A percentile compares a stretch with the other conserved stretches of the same genome.
Conservation (phyloP, 2,888 invertebrate genomes). For the Drosophila fulvimacula region DNA sequence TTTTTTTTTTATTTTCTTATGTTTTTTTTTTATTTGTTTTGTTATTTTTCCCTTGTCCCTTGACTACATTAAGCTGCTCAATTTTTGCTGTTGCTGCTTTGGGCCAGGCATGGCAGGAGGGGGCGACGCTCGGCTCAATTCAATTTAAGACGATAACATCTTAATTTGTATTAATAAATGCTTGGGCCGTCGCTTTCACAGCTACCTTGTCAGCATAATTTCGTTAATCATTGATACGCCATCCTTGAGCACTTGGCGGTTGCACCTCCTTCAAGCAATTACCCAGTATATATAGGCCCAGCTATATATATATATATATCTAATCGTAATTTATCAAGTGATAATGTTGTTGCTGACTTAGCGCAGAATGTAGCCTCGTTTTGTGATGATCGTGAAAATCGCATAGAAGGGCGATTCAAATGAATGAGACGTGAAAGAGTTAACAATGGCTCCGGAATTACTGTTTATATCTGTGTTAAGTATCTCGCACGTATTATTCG, state of each 20-base stretch:
- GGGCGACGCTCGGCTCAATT: slow-evolving; percentile 46
- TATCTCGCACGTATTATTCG: neutral
- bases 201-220: slow-evolving; percentile 58
- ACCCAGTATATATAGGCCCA: neutral
- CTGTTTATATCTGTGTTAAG: slow-evolving; percentile 8
- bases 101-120: neutral
- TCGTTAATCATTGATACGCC: slow-evolving; percentile 53
- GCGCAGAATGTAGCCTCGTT: neutral
- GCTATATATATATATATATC: neutral
- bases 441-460: neutral
- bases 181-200: slow-evolving; percentile 56
- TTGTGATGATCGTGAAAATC: slow-evolving; percentile 4
- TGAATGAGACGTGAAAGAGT: neutral
- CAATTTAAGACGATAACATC: slow-evolving; percentile 80
- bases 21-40: slow-evolving; percentile 29
- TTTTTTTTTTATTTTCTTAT: too few species aligned
- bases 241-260: slow-evolving; percentile 5
- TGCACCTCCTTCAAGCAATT: slow-evolving; percentile 24
- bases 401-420: neutral
- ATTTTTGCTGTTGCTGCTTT: slow-evolving; percentile 53
- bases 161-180: slow-evolving; percentile 82
- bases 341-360: neutral
- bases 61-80: slow-evolving; percentile 73
- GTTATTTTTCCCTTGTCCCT: slow-evolving; percentile 20
- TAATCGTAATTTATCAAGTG: neutral